phyloP scores from a whole-genome alignment of 2,797 vertebrate genomes.

The Vespertilio murinus region DNA sequence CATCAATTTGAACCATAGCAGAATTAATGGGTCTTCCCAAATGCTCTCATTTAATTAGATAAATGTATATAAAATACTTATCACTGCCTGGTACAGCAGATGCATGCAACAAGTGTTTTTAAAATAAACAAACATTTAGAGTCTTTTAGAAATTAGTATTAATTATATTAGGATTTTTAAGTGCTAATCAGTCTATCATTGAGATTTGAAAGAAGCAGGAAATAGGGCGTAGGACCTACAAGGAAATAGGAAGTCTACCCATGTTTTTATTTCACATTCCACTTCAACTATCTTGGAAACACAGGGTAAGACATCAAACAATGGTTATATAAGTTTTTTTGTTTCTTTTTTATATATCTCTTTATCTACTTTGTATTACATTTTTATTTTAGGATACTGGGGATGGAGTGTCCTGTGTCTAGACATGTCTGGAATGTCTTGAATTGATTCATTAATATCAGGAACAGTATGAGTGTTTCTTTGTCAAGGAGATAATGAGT shows the following conservation, averaged over 20 bases:
- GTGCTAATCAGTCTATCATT: conserved; percentile 64
- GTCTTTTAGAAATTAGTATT: conserved; percentile 40
- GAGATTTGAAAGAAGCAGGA: conserved; percentile 75
- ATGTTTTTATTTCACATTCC: conserved; percentile 77
- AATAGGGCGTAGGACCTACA: conserved; percentile 64
- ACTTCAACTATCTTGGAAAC: conserved; percentile 73
- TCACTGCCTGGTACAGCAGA: not conserved
- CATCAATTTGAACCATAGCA: not conserved
- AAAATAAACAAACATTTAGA: conserved; percentile 56
- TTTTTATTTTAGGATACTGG: conserved; percentile 55
- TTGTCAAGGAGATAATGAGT: conserved; percentile 42
- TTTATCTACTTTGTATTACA: conserved; percentile 65
- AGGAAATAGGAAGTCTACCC: conserved; percentile 72
- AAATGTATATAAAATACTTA: conserved; percentile 22
- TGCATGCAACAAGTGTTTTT: conserved; percentile 35
- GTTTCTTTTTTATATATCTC: conserved; percentile 57
- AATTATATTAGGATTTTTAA: conserved; percentile 54
- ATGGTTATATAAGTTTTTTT: conserved; percentile 52
- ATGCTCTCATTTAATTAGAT: conserved; percentile 41
- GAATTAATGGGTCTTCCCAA: conserved; percentile 39
- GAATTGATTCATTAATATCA: conserved; percentile 63
- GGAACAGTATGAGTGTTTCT: conserved; percentile 39
- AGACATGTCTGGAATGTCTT: conserved; percentile 46
- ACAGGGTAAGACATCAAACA: conserved; percentile 64
- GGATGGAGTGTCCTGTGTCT: conserved; percentile 49